Base-by-base conservation (phyloP, 2,888 invertebrate genomes). In the Calameuta idolon region DNA sequence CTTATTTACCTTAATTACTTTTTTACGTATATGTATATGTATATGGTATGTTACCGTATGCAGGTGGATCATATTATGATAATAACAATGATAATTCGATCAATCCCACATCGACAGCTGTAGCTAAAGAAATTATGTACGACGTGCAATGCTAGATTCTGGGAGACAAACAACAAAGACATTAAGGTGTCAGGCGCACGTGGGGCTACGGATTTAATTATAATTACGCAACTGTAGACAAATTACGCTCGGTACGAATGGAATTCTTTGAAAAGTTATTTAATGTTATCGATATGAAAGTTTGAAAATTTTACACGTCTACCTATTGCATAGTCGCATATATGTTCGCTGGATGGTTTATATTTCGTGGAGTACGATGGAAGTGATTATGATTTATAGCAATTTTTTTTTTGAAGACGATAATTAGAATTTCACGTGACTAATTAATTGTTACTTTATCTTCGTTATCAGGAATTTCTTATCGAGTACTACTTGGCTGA, bases 101-200 rank as follows among this genome's bases (percentile, higher is more conserved):
- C 71, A 31, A 71, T 34, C 31, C 12, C 31, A 15, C 33, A n/a
- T 33, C 15, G 71, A 31, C 71, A 34, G 71, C 71, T 34, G 71
- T 31, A 71, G 31, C 71, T 71, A 71, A 33, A 31, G 34, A 35
- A 71, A 76, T 71, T 23, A 34, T 69, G 9, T 33, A 69, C 71
- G 35, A 76, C 15, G 71, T 71, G 23, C 15, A 55, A 55, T 23
- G 23, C 9, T 55, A 55, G 55, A 9, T 55, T 55, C 23, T 55
- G 9, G 9, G 1, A 23, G 23, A 23, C 23, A 55, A 55, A 55
- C 55, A 55, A 55, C 55, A 55, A 55, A 55, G 9, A 55, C 55
- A 55, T 55, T 23, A 40, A 23, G 9, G 15, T 55, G 55, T 23
- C 55, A 23, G 55, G 9, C 55, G 23, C 55, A 55, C 15, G 5